phyloP scores from a whole-genome alignment of 2,797 vertebrate genomes.

The Takifugu rubripes region DNA sequence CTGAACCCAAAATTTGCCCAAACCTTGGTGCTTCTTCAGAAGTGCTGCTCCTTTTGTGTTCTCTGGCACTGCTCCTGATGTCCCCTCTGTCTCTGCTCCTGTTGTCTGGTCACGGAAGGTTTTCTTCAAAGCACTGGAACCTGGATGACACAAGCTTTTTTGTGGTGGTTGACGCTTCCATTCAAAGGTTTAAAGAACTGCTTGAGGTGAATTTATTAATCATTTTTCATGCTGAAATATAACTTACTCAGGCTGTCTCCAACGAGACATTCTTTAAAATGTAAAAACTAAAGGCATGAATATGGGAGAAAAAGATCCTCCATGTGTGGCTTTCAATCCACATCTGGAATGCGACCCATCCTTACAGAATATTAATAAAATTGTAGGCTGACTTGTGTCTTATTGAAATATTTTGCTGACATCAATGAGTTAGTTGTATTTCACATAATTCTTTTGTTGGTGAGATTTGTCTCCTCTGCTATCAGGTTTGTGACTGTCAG shows the following conservation, averaged over 20 bases:
- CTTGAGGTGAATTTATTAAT: conserved; percentile 76
- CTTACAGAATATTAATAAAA: no score
- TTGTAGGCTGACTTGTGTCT: no score
- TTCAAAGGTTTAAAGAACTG: conserved; percentile 85
- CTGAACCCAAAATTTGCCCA: no score
- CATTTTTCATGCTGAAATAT: neutral
- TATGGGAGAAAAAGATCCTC: no score
- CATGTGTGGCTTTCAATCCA: no score
- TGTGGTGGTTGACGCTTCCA: conserved; percentile 79
- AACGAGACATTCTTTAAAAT: no score
- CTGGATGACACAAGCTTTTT: conserved; percentile 82
- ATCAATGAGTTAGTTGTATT: neutral
- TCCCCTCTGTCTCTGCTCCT: neutral
- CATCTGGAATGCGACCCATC: no score
- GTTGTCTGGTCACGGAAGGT: conserved; percentile 50
- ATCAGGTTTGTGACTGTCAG: conserved; percentile 86
- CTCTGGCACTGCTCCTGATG: neutral
- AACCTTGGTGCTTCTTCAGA: neutral
- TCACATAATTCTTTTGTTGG: neutral
- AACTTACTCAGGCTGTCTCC: neutral
- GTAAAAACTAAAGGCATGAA: no score
- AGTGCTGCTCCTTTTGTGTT: neutral
- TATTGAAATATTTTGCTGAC: neutral
- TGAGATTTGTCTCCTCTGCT: neutral
- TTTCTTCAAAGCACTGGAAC: conserved; percentile 74